Evolutionary conservation across 2,888 invertebrate species (phyloP).

Genomic region (Cheilosia vernalis): DNA sequence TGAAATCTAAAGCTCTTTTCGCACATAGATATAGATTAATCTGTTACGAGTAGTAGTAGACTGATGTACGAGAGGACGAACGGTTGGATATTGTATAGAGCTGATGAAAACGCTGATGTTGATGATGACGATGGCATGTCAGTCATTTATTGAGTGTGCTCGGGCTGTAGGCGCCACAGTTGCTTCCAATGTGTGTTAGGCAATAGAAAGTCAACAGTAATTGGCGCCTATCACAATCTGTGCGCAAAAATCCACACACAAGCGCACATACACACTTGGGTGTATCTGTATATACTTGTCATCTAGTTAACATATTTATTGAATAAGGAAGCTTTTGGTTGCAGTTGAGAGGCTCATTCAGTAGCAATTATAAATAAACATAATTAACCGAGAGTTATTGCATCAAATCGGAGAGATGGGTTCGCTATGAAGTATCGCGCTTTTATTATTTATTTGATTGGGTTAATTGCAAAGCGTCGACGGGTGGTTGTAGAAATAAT

Average conservation of each 20-base stretch:
- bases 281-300: slow-evolving; percentile 47
- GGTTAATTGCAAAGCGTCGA: slow-evolving; percentile 59
- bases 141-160: slow-evolving; percentile 64
- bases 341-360: slow-evolving; percentile 37
- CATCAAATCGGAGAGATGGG: slow-evolving; percentile 52
- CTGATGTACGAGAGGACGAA: slow-evolving; percentile 47
- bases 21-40: slow-evolving; percentile 13
- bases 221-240: slow-evolving; percentile 66
- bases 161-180: slow-evolving; percentile 60
- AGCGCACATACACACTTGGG: background rate
- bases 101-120: slow-evolving; percentile 46
- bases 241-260: slow-evolving; percentile 38
- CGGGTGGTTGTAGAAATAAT: slow-evolving; percentile 15
- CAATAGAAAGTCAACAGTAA: slow-evolving; percentile 56
- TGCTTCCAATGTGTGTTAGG: slow-evolving; percentile 53
- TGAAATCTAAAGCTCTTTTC: slow-evolving; percentile 45
- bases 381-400: slow-evolving; percentile 66
- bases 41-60: slow-evolving; percentile 12
- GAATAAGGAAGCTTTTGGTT: slow-evolving; percentile 70
- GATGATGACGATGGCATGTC: slow-evolving; percentile 65
- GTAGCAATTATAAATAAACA: slow-evolving; percentile 59
- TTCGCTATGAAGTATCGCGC: slow-evolving; percentile 28
- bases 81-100: slow-evolving; percentile 11
- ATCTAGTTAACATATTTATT: slow-evolving; percentile 67
- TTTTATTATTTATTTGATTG: slow-evolving; percentile 65